A percentile compares a stretch with the other conserved stretches of the same genome.
phyloP scores from a whole-genome alignment of 2,888 invertebrate genomes.

The Mimumesa dahlbomi region DNA sequence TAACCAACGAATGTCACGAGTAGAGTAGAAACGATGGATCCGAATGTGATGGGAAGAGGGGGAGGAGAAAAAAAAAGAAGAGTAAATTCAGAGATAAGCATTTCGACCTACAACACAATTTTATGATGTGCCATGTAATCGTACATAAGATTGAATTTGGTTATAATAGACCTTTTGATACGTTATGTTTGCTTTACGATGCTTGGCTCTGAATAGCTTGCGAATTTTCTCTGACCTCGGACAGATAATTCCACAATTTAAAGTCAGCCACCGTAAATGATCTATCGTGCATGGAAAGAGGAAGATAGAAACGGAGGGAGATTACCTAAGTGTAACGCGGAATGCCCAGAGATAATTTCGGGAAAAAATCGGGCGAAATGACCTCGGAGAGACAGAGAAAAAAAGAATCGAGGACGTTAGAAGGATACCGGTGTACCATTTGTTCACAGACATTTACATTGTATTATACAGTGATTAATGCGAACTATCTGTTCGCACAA shows the following conservation, averaged over 20 bases:
- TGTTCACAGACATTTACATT: too few relatives aligned
- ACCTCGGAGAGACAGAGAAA: too few relatives aligned
- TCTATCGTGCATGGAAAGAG: conserved; percentile 17
- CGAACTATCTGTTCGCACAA: too few relatives aligned
- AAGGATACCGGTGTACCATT: too few relatives aligned
- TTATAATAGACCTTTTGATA: background rate
- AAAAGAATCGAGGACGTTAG: too few relatives aligned
- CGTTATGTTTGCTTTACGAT: conserved; percentile 1
- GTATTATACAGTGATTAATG: too few relatives aligned
- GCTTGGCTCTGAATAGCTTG: conserved; percentile 2
- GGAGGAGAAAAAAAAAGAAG: conserved; percentile 12
- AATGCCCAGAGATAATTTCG: conserved; percentile 33
- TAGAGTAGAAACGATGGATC: background rate
- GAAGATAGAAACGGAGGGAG: conserved; percentile 9
- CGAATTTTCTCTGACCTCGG: conserved; percentile 15
- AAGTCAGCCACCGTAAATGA: conserved; percentile 35
- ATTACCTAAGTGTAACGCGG: conserved; percentile 31
- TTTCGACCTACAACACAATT: too few relatives aligned
- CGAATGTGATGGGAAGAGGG: background rate
- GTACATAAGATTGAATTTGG: too few relatives aligned
- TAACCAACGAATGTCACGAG: background rate
- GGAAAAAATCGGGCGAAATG: conserved; percentile 9
- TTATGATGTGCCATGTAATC: too few relatives aligned
- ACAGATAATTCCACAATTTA: conserved; percentile 39
- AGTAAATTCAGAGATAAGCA: too few relatives aligned